Conservation (phyloP, 2,888 invertebrate genomes). For the Nowickia ferox region DNA sequence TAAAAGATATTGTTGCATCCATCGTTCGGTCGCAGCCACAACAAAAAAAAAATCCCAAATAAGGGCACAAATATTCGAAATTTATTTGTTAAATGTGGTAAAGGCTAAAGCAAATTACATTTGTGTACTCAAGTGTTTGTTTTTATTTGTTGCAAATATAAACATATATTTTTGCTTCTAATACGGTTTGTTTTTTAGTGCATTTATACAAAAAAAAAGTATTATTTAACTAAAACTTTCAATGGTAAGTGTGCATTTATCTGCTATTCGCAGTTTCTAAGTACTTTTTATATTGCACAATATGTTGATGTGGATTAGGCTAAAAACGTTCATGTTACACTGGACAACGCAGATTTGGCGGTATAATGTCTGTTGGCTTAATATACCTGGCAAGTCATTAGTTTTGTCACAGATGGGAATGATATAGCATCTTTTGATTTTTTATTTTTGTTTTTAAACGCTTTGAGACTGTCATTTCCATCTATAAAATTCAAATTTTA, state of each 20-base stretch:
- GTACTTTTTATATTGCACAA: too few species aligned
- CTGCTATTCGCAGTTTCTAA: not conserved
- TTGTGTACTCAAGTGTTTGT: constrained; percentile 21
- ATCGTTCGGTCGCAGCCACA: constrained; percentile 5
- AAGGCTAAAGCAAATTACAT: constrained; percentile 78
- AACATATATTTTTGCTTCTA: constrained; percentile 21
- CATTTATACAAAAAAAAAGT: not conserved
- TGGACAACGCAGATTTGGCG: too few species aligned
- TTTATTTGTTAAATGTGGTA: constrained; percentile 79
- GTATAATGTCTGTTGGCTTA: too few species aligned
- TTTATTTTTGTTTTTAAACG: too few species aligned
- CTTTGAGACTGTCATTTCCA: too few species aligned
- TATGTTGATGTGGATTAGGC: not conserved
- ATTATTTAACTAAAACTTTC: constrained; percentile 2
- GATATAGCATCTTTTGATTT: too few species aligned
- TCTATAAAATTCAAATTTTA: too few species aligned
- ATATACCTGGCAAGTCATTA: too few species aligned
- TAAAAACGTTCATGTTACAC: not conserved
- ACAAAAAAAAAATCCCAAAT: constrained; percentile 71
- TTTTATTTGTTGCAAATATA: constrained; percentile 5
- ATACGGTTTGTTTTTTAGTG: not conserved
- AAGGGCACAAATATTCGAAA: constrained; percentile 73
- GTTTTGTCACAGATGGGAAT: too few species aligned
- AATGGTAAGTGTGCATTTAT: not conserved
- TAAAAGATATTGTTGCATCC: constrained; percentile 25